Evolutionary conservation across 30 jellyfish, hydroid and myxozoan genomes (phyloP).

Genomic region (Mastigias papua): DNA sequence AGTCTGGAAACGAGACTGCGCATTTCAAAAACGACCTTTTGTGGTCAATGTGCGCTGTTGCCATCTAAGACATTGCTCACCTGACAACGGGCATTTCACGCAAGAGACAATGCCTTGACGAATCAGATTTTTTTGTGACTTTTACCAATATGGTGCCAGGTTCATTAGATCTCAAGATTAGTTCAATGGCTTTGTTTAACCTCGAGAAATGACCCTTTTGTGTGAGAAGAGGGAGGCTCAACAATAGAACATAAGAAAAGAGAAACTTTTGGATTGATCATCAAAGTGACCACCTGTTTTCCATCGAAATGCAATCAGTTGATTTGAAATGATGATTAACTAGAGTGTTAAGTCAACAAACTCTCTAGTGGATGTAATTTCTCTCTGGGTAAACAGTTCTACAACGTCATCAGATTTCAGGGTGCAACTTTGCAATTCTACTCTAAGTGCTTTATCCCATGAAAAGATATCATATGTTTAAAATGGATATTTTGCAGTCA

Average conservation of each 20-base stretch:
- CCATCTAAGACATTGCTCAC: not conserved
- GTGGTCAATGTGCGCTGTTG: not conserved
- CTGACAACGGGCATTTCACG: not conserved
- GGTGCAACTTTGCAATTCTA: not conserved
- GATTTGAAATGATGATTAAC: not conserved
- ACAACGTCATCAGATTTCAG: not conserved
- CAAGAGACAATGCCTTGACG: not conserved
- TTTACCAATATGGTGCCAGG: not conserved
- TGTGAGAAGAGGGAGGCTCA: not conserved
- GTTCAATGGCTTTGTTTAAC: not conserved
- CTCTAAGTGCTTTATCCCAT: no score
- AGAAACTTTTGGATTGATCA: not conserved
- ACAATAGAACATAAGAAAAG: not conserved
- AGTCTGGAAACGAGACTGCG: constrained; percentile 33
- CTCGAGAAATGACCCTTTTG: not conserved
- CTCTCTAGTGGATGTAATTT: not conserved
- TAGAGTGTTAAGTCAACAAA: not conserved
- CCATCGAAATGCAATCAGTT: not conserved
- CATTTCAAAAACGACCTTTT: not conserved
- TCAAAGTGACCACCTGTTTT: not conserved
- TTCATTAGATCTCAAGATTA: not conserved
- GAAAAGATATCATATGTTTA: no score
- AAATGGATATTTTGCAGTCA: not conserved
- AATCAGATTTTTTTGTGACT: not conserved
- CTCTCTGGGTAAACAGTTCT: not conserved